Evolutionary conservation across 2,888 invertebrate genomes (phyloP).

Genomic region (Macrophya annulata): DNA sequence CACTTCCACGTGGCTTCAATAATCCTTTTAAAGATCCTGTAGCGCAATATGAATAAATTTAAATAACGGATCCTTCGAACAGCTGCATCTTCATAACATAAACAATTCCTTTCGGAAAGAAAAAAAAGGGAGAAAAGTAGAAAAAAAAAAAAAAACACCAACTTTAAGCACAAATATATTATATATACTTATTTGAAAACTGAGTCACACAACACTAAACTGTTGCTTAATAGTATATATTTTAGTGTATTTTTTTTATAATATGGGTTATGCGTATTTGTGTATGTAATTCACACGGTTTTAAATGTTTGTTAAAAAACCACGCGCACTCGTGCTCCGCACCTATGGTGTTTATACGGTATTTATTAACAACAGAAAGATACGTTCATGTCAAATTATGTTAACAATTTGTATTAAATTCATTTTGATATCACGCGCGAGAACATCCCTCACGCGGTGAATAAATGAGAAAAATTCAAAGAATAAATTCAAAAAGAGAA

Average conservation of each 20-base stretch:
- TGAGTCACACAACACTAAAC: constrained; percentile 34
- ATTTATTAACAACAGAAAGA: not conserved
- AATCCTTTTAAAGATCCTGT: constrained; percentile 39
- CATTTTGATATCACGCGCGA: not conserved
- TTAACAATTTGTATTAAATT: not conserved
- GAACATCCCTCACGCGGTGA: not conserved
- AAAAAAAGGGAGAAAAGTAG: not conserved
- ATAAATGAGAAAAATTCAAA: not conserved
- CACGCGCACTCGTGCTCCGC: constrained; percentile 30
- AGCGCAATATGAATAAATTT: not conserved
- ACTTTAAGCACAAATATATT: constrained; percentile 11
- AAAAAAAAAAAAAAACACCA: too few species aligned
- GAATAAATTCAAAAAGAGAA: not conserved
- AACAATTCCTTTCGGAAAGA: not conserved
- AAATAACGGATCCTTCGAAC: not conserved
- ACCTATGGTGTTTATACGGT: not conserved
- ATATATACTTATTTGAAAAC: constrained; percentile 9
- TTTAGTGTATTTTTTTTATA: not conserved
- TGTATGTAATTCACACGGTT: not conserved
- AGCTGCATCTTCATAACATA: not conserved
- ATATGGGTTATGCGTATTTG: not conserved
- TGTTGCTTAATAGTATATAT: constrained; percentile 6
- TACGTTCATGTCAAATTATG: not conserved
- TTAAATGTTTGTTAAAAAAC: constrained; percentile 19
- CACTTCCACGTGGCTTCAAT: constrained; percentile 72